These are phyloP conservation scores for Drosophila equinoxialis DNA, from an alignment of 1,140 invertebrate species.

Conservation along the genomic window DNA sequence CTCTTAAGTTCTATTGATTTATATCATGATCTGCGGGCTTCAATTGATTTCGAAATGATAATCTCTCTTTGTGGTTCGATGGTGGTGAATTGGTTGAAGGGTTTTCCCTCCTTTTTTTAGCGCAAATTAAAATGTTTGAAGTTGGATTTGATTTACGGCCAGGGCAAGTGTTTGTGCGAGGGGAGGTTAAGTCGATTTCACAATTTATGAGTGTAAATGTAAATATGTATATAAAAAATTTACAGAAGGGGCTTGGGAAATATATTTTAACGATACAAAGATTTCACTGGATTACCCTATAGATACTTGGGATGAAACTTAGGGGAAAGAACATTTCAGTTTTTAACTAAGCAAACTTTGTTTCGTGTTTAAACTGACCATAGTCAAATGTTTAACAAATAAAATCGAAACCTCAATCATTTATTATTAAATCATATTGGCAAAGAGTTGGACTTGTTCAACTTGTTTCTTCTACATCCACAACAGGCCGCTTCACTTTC, in stretches of 20 bases:
- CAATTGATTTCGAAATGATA: slow-evolving; percentile 69
- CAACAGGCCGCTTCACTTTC: slow-evolving; percentile 64
- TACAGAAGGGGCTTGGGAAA: not conserved
- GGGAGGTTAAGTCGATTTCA: slow-evolving; percentile 32
- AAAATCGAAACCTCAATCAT: slow-evolving; percentile 37
- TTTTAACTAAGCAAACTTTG: not conserved
- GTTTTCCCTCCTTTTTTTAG: not conserved
- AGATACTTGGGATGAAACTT: not conserved
- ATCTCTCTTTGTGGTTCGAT: slow-evolving; percentile 49
- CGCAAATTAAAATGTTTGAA: slow-evolving; percentile 42
- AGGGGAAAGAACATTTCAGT: slow-evolving; percentile 10
- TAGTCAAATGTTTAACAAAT: slow-evolving; percentile 31
- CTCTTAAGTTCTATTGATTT: slow-evolving; percentile 68
- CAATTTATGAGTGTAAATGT: slow-evolving; percentile 37
- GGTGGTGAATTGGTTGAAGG: slow-evolving; percentile 24
- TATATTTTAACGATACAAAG: not conserved
- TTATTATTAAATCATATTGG: slow-evolving; percentile 37
- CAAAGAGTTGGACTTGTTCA: slow-evolving; percentile 35
- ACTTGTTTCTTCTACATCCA: slow-evolving; percentile 45
- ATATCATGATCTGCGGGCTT: slow-evolving; percentile 56
- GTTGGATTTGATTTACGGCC: slow-evolving; percentile 65
- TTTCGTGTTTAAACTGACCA: slow-evolving; percentile 33
- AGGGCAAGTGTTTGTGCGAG: slow-evolving; percentile 58
- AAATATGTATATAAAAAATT: not conserved
- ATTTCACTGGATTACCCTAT: not conserved